Conservation (phyloP, 2,113 vertebrate genomes). For the Heliornis fulica region DNA sequence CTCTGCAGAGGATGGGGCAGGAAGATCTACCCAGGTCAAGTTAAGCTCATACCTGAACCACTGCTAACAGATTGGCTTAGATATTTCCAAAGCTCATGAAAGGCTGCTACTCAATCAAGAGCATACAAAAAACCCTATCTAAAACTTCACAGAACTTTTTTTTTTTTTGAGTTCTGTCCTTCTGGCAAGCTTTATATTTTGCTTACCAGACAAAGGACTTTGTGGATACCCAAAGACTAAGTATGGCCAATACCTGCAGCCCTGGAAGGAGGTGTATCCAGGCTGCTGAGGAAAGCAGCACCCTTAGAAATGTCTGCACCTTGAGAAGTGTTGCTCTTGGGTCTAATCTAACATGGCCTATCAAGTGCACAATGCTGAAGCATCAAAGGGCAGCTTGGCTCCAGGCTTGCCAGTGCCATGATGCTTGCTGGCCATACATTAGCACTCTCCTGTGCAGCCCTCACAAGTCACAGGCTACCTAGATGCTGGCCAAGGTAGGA, state of each 20-base stretch:
- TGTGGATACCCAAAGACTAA: not conserved
- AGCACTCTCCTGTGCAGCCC: not conserved
- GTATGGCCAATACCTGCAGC: not conserved
- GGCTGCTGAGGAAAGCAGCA: not conserved
- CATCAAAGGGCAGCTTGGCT: not conserved
- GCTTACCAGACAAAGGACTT: not conserved
- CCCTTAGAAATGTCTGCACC: not conserved
- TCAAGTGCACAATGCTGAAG: not conserved
- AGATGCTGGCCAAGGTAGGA: fast-evolving
- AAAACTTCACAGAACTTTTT: not conserved
- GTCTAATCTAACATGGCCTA: not conserved
- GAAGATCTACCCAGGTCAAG: not conserved
- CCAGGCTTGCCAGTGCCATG: not conserved
- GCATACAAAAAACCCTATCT: not conserved
- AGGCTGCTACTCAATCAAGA: not conserved
- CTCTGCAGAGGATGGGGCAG: not conserved
- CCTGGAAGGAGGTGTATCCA: not conserved
- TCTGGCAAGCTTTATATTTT: not conserved
- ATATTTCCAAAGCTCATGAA: not conserved
- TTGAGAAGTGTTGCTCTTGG: not conserved
- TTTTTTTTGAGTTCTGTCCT: not conserved
- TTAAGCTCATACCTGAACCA: not conserved
- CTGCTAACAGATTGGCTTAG: not conserved
- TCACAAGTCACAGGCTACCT: fast-evolving
- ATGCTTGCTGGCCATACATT: not conserved